A percentile compares a stretch with the other conserved stretches of the same genome.
Evolutionary conservation across 1,140 invertebrate species (phyloP).

Genomic region (Aleiodes sp.): DNA sequence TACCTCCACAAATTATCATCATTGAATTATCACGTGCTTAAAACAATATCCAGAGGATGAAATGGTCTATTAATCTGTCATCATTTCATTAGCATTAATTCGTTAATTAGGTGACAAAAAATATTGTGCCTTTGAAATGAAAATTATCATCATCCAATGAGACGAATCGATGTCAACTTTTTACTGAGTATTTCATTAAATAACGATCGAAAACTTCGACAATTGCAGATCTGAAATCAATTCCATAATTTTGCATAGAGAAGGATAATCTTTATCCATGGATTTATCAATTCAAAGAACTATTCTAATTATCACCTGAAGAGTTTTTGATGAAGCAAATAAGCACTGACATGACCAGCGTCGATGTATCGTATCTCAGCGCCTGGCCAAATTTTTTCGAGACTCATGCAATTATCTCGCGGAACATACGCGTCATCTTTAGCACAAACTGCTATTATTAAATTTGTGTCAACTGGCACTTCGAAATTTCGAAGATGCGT

Average conservation of each 20-base stretch:
- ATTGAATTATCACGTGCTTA: neutral
- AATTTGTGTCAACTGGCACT: conserved; percentile 81
- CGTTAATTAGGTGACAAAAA: neutral
- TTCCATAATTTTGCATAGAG: neutral
- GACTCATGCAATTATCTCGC: conserved; percentile 78
- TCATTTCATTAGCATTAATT: neutral
- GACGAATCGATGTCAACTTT: conserved; percentile 48
- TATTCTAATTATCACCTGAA: conserved; percentile 77
- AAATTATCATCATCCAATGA: neutral
- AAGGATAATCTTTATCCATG: neutral
- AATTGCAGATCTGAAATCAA: conserved; percentile 53
- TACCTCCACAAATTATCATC: neutral
- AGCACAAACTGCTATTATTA: conserved; percentile 88
- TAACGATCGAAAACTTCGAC: conserved; percentile 67
- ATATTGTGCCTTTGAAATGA: neutral
- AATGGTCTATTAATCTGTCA: too few relatives aligned
- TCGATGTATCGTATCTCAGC: conserved; percentile 87
- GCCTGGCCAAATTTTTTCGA: conserved; percentile 93
- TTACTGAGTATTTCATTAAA: conserved; percentile 64
- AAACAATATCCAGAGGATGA: neutral
- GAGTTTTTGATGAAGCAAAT: conserved; percentile 84
- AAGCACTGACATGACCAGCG: conserved; percentile 91
- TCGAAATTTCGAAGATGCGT: conserved; percentile 96
- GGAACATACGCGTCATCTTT: conserved; percentile 94
- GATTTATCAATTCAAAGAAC: neutral